These are phyloP conservation scores for Acrobasis repandana DNA, from an alignment of 2,888 invertebrate genomes.

Conservation along the genomic window DNA sequence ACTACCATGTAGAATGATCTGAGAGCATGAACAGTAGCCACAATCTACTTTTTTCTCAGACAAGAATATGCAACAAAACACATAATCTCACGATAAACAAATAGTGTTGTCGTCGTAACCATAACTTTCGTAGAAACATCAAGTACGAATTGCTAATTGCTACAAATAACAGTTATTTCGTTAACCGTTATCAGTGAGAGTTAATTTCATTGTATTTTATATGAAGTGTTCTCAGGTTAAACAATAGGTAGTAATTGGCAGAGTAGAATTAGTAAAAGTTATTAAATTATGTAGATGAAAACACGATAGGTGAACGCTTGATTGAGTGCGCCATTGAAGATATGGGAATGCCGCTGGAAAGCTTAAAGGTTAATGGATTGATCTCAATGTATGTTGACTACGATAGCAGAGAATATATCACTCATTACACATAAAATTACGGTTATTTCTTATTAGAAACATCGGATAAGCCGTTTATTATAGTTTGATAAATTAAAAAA, in stretches of 20 bases:
- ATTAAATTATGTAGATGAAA: slow-evolving; percentile 11
- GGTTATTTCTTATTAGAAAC: too few relatives aligned
- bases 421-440: too few relatives aligned
- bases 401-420: too few relatives aligned
- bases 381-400: background rate
- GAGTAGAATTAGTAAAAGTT: slow-evolving; percentile 9
- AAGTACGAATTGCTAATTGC: background rate
- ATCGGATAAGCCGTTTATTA: too few relatives aligned
- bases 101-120: background rate
- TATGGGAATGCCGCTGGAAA: background rate
- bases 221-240: slow-evolving; percentile 1
- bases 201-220: slow-evolving; percentile 3
- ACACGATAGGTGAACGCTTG: background rate
- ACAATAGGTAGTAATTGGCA: slow-evolving; percentile 10
- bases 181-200: slow-evolving; percentile 16
- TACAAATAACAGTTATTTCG: slow-evolving; percentile 13
- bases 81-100: background rate
- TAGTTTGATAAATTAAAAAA: too few relatives aligned
- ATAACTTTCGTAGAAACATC: slow-evolving; percentile 3
- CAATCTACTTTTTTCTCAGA: too few relatives aligned
- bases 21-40: too few relatives aligned
- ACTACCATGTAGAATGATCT: too few relatives aligned
- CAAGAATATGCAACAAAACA: too few relatives aligned
- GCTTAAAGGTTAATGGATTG: background rate
- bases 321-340: background rate